These are phyloP conservation scores for Notospermus geniculatus DNA, from an alignment of 1,140 invertebrate genomes.

Conservation along the genomic window DNA sequence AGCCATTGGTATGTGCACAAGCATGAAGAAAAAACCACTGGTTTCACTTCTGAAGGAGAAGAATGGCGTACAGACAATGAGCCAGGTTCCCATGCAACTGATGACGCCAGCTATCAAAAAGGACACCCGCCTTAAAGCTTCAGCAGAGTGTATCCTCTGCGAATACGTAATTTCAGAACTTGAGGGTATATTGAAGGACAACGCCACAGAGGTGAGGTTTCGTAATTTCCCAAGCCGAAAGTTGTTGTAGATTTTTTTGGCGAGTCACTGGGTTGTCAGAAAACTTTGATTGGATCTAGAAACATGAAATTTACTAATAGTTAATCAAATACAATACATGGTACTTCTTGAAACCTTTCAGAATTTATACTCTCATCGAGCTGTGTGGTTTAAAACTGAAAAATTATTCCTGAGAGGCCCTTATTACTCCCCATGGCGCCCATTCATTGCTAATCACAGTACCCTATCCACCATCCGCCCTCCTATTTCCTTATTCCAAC, in stretches of 20 bases:
- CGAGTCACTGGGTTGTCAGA: slow-evolving; percentile 18
- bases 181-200: slow-evolving; percentile 15
- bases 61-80: slow-evolving; percentile 68
- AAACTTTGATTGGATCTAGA: slow-evolving; percentile 8
- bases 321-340: too few relatives aligned
- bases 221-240: slow-evolving; percentile 4
- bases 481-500: too few relatives aligned
- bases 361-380: too few relatives aligned
- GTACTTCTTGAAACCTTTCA: too few relatives aligned
- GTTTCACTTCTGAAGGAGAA: slow-evolving; percentile 7
- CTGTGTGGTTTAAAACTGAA: too few relatives aligned
- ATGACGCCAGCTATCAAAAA: slow-evolving; percentile 71
- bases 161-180: slow-evolving; percentile 17
- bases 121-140: slow-evolving; percentile 64
- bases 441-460: too few relatives aligned
- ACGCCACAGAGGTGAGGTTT: slow-evolving; percentile 18
- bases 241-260: slow-evolving; percentile 15
- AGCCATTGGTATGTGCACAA: slow-evolving; percentile 65
- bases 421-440: too few relatives aligned
- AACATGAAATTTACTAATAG: too few relatives aligned
- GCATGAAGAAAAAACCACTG: not conserved
- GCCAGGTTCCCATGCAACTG: slow-evolving; percentile 75
- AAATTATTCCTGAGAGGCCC: too few relatives aligned
- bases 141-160: slow-evolving; percentile 18
- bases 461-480: too few relatives aligned